Base-by-base conservation (phyloP, 2,113 vertebrate genomes). In the Physeter macrocephalus region DNA sequence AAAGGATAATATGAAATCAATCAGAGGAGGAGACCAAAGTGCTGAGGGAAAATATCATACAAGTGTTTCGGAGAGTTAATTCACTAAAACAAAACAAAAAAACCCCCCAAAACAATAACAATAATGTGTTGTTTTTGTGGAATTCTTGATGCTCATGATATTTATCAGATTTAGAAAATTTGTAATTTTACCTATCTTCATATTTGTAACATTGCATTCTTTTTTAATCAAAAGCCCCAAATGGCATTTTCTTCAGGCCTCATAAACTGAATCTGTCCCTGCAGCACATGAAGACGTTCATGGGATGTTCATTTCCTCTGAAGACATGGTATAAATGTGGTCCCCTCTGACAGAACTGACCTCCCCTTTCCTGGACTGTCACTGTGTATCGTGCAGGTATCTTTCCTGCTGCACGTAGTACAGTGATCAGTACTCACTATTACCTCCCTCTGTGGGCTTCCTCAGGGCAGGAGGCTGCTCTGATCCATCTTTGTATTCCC, bases 91-190 rank as follows among this genome's bases (percentile, higher is more conserved):
- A 67, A 2, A 74, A 20, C 2, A 88, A 21, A 57, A 54, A 54
- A 49, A 14, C 41, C 41, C 41, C 15, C 52, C 6, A 21, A 8
- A 46, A 8, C 9, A n/a, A 62, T 29, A 59, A 52, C 0, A 77
- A 52, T 8, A 49, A 13, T 2, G 20, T 27, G 8, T 15, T 69
- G 8, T 20, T 90, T 6, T 94, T 81, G 13, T 82, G 36, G 39
- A 85, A 88, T 75, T 81, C 36, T 29, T 61, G 54, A 64, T 36
- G 6, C 13, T 88, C 7, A 2, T 29, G 23, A 31, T 59, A 25
- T 66, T 93, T 59, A 77, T 46, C n/a, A 88, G 36, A 36, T 85
- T 91, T 80, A 57, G 88, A 84, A 82, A 82, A 39, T 83, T 43
- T 64, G 4, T 69, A 59, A 61, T n/a, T 92, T 93, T 66, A 39